Percentiles rank a stretch among this genome's conserved stretches.
Evolutionary conservation across 2,113 vertebrate genomes (phyloP).

Genomic region (Beaufortia kweichowensis): DNA sequence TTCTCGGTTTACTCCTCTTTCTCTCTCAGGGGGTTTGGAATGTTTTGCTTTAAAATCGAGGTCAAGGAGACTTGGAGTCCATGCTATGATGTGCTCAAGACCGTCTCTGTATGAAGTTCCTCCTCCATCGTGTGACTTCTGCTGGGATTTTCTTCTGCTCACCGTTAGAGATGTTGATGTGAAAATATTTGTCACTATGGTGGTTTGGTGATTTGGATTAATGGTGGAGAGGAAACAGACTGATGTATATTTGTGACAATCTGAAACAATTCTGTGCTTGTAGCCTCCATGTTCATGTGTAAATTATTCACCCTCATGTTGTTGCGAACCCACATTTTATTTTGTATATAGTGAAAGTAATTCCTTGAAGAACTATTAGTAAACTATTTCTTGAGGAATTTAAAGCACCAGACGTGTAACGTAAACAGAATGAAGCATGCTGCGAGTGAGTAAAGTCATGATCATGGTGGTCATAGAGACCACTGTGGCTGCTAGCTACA

Average conservation of each 20-base stretch:
- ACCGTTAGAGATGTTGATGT: slow-evolving; percentile 20
- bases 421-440: slow-evolving; percentile 1
- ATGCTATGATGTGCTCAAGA: not conserved
- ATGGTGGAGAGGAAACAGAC: slow-evolving; percentile 35
- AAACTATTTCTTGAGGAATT: too few species aligned
- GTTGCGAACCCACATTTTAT: too few species aligned
- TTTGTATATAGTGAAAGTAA: too few species aligned
- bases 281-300: too few species aligned
- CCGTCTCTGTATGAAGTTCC: not conserved
- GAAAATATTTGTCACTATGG: slow-evolving; percentile 56
- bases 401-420: not conserved
- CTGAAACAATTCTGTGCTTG: not conserved
- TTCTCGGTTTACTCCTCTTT: not conserved
- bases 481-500: not conserved
- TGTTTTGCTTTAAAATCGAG: not conserved
- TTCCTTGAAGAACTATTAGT: too few species aligned
- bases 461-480: not conserved
- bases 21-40: not conserved
- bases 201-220: slow-evolving; percentile 43
- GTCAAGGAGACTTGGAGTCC: not conserved
- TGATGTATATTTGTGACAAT: too few species aligned
- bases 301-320: too few species aligned
- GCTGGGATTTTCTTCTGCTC: not conserved
- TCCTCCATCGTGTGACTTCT: not conserved
- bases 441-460: not conserved